Base-by-base conservation (phyloP, 1,140 invertebrate genomes). In the Oryctes rhinoceros region DNA sequence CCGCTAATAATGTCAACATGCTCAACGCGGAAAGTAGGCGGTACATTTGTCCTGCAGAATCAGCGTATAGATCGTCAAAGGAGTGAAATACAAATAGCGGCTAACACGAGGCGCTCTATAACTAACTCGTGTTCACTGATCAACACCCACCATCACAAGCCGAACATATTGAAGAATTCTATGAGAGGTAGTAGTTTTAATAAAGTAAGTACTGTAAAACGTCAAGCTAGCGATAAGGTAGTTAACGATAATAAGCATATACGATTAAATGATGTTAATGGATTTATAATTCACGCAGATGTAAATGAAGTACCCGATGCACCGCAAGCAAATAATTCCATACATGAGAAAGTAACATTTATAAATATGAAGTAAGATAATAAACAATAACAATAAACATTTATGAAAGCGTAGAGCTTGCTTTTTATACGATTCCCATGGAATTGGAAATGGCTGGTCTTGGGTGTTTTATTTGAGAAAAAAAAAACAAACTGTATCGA, bases 11-110 rank as follows among this genome's bases (percentile, higher is more conserved):
- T 83, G 65, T 67, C 82, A 3, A 80, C 81, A 24, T 76, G 62
- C 18, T 77, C 81, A 37, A 78, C 81, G 4, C 80, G 79, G 18
- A 79, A 77, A 53, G 65, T 81, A 15, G 82, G 82, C 18, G 74
- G 75, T 71, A 79, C 78, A 4, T 81, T 77, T 76, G 37, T 81
- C 13, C 47, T 79, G 78, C 74, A 81, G 48, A 82, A 78, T 80
- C 78, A 81, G 76, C 76, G 82, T 11, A 47, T 83, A 18, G 81
- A 83, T n/a, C 65, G 49, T 35, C 81, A 81, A 53, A 78, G 81
- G 13, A 81, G 75, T 48, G 76, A 81, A 59, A 80, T 81, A 39
- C 76, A 79, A 53, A 53, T 78, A 4, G 78, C 78, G n/a, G 39
- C 71, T 15, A 78, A 81, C 15, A 71, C 62, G 10, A 30, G 75